These are phyloP conservation scores for Onychomys leucogaster DNA, from an alignment of 2,797 vertebrate species.

Conservation along the genomic window DNA sequence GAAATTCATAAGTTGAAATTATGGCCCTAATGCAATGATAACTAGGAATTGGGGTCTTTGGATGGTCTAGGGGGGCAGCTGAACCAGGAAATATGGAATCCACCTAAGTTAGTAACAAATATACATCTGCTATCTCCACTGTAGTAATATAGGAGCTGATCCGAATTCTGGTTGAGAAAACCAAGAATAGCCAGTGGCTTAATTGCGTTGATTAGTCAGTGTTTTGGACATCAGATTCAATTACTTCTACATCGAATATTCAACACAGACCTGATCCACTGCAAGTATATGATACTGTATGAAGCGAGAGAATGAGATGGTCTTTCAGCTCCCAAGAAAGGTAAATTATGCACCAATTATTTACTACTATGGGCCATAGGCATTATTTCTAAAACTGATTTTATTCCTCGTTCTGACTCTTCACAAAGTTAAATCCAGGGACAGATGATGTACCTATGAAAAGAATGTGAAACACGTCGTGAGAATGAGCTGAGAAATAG, in stretches of 20 bases:
- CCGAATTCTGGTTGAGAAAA: neutral
- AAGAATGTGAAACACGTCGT: neutral
- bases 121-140: neutral
- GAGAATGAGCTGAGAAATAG: neutral
- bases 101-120: neutral
- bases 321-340: neutral
- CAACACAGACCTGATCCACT: neutral
- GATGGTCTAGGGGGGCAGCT: neutral
- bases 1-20: neutral
- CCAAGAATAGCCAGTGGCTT: neutral
- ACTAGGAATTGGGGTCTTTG: neutral
- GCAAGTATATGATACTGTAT: neutral
- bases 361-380: neutral
- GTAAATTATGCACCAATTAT: neutral
- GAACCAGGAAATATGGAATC: too few relatives aligned
- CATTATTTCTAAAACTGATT: slow-evolving; percentile 21
- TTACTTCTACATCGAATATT: neutral
- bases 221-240: neutral
- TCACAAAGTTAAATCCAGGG: neutral
- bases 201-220: neutral
- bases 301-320: neutral
- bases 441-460: neutral
- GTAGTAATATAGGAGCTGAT: neutral
- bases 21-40: neutral
- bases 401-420: neutral